Conservation (phyloP, 2,888 invertebrate species). For the Pachymerium ferrugineum region DNA sequence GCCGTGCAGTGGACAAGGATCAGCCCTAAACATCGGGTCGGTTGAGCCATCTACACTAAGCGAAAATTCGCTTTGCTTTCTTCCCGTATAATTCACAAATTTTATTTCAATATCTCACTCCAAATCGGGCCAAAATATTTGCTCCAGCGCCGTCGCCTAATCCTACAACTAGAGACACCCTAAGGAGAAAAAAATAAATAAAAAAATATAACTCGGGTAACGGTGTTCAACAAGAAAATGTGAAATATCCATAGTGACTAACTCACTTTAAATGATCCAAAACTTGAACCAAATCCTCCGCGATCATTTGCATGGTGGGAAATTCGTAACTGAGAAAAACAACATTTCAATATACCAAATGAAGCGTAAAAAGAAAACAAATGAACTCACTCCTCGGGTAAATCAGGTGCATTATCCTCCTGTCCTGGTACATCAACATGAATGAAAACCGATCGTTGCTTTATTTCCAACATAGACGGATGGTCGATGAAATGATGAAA, state of each 20-base stretch:
- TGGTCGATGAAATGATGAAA: conserved; percentile 76
- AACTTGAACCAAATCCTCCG: conserved; percentile 73
- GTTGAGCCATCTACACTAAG: conserved; percentile 59
- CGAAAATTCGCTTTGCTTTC: conserved; percentile 2
- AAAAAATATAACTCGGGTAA: not conserved
- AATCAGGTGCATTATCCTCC: conserved; percentile 70
- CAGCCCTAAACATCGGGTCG: conserved; percentile 69
- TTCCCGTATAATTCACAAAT: conserved; percentile 1
- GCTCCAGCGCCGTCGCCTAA: conserved; percentile 85
- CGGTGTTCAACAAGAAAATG: not conserved
- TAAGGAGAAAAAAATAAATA: conserved; percentile 39
- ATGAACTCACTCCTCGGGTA: conserved; percentile 63
- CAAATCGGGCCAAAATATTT: conserved; percentile 77
- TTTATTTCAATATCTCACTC: conserved; percentile 48
- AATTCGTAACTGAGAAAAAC: conserved; percentile 61
- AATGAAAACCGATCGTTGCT: conserved; percentile 76
- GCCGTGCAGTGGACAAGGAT: conserved; percentile 82
- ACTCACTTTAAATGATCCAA: conserved; percentile 67
- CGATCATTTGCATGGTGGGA: conserved; percentile 72
- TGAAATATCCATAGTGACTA: not conserved
- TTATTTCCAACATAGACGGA: conserved; percentile 76
- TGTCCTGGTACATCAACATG: conserved; percentile 83
- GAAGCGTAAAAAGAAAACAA: not conserved
- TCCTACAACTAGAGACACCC: conserved; percentile 73
- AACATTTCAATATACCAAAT: not conserved